Evolutionary conservation across 2,888 invertebrate species (phyloP).

Genomic region (Phymatocera aterrima): DNA sequence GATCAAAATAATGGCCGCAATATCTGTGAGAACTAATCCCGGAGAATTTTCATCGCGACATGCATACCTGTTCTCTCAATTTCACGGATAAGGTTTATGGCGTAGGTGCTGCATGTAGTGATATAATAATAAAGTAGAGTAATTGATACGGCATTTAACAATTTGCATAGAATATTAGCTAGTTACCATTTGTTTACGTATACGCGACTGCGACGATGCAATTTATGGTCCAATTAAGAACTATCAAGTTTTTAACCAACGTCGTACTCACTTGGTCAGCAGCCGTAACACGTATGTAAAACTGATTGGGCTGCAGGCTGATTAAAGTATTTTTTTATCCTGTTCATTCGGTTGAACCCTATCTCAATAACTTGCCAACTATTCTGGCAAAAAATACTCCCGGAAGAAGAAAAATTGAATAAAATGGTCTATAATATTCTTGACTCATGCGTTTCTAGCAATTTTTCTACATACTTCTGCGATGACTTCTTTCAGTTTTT

Average conservation of each 20-base stretch:
- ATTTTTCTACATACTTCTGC: not conserved
- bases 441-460: not conserved
- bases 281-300: constrained; percentile 21
- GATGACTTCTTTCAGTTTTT: not conserved
- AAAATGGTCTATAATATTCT: not conserved
- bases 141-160: constrained; percentile 19
- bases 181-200: constrained; percentile 25
- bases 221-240: constrained; percentile 26
- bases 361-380: not conserved
- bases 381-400: not conserved
- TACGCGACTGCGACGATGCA: constrained; percentile 15
- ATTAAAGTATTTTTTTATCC: constrained; percentile 2
- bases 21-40: no score
- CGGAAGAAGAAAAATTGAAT: no score
- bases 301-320: not conserved
- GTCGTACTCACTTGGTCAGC: constrained; percentile 2
- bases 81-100: not conserved
- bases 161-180: constrained; percentile 33
- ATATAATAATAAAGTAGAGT: not conserved
- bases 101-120: not conserved
- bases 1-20: no score
- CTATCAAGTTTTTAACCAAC: constrained; percentile 33
- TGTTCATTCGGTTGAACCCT: not conserved
- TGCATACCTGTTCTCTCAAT: no score
- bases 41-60: no score